Evolutionary conservation across 1,140 invertebrate species (phyloP).

Genomic region (Bombus ignitus): DNA sequence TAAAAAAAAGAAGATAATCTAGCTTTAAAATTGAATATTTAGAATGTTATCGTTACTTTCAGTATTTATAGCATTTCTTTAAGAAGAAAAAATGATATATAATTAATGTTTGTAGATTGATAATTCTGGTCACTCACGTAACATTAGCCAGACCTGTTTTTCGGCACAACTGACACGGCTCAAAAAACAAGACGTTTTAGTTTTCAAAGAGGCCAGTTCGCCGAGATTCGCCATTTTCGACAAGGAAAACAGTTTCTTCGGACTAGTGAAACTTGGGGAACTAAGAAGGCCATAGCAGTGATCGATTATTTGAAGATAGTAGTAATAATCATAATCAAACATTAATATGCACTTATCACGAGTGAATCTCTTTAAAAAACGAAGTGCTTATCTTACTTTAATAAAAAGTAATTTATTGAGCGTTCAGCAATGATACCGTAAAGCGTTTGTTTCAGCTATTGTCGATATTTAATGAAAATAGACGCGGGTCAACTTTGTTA

Average conservation of each 20-base stretch:
- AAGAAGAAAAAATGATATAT: background rate
- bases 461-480: background rate
- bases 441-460: background rate
- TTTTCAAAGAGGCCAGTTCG: slow-evolving; percentile 86
- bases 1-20: too few species aligned
- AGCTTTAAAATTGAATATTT: too few species aligned
- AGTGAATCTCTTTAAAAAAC: background rate
- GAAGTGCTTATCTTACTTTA: background rate
- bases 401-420: slow-evolving; percentile 10
- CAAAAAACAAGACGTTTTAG: slow-evolving; percentile 85
- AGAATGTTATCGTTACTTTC: too few species aligned
- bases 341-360: background rate
- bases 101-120: slow-evolving; percentile 69
- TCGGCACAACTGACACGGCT: slow-evolving; percentile 87
- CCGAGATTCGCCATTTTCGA: slow-evolving; percentile 88
- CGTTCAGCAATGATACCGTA: background rate
- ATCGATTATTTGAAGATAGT: background rate
- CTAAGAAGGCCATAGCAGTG: slow-evolving; percentile 37
- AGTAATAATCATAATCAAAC: background rate
- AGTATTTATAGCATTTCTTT: background rate
- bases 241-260: slow-evolving; percentile 90
- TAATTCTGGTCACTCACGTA: slow-evolving; percentile 71
- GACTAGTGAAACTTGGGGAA: slow-evolving; percentile 89
- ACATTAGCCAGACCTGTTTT: slow-evolving; percentile 85
- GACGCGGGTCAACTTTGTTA: background rate